These are phyloP conservation scores for Mesorhabditis spiculigera DNA, from an alignment of 2,888 invertebrate species.

Conservation along the genomic window DNA sequence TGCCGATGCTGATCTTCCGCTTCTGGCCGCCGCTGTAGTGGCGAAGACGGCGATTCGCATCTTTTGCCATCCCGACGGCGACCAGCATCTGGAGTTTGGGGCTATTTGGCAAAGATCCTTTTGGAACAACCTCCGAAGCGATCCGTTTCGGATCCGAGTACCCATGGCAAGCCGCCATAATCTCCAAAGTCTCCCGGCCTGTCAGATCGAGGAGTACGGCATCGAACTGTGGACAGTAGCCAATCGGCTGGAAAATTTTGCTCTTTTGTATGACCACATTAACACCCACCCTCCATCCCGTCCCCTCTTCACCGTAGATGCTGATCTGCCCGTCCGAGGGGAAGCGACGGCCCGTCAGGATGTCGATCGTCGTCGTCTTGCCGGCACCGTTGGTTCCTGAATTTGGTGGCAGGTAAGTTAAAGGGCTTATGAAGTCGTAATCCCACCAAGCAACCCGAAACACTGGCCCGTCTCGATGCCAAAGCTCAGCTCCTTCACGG, in stretches of 20 bases:
- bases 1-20: slow-evolving; percentile 69
- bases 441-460: slow-evolving; percentile 51
- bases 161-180: slow-evolving; percentile 23
- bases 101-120: too few species aligned
- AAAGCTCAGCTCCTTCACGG: slow-evolving; percentile 36
- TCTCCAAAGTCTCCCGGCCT: slow-evolving; percentile 25
- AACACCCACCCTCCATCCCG: slow-evolving; percentile 15
- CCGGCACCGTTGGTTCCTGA: slow-evolving; percentile 11
- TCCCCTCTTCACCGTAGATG: slow-evolving; percentile 32
- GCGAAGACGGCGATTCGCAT: slow-evolving; percentile 31
- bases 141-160: slow-evolving; percentile 7
- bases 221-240: too few species aligned
- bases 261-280: too few species aligned
- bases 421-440: slow-evolving; percentile 28
- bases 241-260: too few species aligned
- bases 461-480: slow-evolving; percentile 40
- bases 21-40: slow-evolving; percentile 57
- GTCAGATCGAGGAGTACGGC: slow-evolving; percentile 43
- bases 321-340: slow-evolving; percentile 32
- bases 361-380: slow-evolving; percentile 29
- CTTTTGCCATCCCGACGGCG: slow-evolving; percentile 30
- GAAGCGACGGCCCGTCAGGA: slow-evolving; percentile 36
- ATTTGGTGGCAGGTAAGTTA: too few species aligned
- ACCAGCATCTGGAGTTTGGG: slow-evolving; percentile 18
- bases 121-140: too few species aligned